phyloP scores from a whole-genome alignment of 2,888 invertebrate species.

The Caenorhabditis sp. region DNA sequence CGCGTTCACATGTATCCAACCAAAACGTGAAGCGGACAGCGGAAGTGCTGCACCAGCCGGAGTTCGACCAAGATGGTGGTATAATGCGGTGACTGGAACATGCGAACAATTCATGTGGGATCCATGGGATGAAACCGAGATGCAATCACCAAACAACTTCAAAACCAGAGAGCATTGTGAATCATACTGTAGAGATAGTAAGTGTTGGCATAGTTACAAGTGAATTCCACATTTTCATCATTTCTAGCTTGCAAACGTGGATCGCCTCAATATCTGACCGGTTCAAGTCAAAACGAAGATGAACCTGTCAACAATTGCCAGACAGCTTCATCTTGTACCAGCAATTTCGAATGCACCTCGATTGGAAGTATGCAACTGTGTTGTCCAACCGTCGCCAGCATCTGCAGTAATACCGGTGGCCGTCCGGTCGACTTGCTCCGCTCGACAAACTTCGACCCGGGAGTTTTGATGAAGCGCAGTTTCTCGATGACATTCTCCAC shows the following conservation, averaged over 20 bases:
- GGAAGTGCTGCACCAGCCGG: constrained; percentile 69
- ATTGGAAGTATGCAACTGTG: constrained; percentile 68
- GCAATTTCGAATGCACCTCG: constrained; percentile 67
- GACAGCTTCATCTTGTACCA: constrained; percentile 65
- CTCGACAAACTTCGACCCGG: constrained; percentile 65
- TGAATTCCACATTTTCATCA: too few relatives aligned
- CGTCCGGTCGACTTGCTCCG: constrained; percentile 59
- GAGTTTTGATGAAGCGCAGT: constrained; percentile 62
- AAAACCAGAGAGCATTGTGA: constrained; percentile 69
- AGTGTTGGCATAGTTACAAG: too few relatives aligned
- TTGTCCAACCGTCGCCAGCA: constrained; percentile 65
- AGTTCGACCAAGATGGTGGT: constrained; percentile 68
- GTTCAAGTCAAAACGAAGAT: constrained; percentile 63
- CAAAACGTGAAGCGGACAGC: constrained; percentile 67
- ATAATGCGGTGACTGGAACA: constrained; percentile 68
- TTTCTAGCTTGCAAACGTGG: constrained; percentile 69
- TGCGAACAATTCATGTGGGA: constrained; percentile 71
- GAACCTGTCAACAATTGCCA: constrained; percentile 68
- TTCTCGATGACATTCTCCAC: constrained; percentile 64
- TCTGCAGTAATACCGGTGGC: constrained; percentile 63
- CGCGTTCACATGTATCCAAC: constrained; percentile 69
- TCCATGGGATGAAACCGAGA: constrained; percentile 69
- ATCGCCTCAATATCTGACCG: constrained; percentile 68
- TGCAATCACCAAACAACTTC: constrained; percentile 70
- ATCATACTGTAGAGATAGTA: constrained; percentile 69